phyloP scores from a whole-genome alignment of 2,888 invertebrate genomes.

The Tortrix viridana region DNA sequence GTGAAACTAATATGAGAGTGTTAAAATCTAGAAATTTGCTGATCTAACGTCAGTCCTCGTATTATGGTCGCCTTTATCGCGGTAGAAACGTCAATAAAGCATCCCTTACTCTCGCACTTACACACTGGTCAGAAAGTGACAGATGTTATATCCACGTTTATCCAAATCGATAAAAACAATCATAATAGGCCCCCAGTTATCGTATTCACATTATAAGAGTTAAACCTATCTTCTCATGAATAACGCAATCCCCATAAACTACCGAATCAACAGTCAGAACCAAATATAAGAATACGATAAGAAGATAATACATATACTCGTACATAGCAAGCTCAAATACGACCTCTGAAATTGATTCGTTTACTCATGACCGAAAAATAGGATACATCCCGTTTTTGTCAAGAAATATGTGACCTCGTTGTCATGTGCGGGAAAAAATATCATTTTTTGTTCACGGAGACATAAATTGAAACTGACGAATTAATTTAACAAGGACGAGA shows the following conservation, averaged over 20 bases:
- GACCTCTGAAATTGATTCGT: conserved; percentile 22
- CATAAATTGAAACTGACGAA: conserved; percentile 32
- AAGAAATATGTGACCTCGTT: conserved; percentile 22
- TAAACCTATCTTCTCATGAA: background rate
- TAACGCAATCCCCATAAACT: conserved; percentile 1
- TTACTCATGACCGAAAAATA: conserved; percentile 25
- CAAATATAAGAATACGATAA: conserved; percentile 1
- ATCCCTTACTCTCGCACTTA: no score
- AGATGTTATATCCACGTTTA: no score
- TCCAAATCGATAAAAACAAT: no score
- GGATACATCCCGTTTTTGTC: conserved; percentile 17
- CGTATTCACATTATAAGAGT: background rate
- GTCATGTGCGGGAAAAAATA: conserved; percentile 12
- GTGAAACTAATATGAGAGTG: no score
- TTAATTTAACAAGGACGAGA: conserved; percentile 16
- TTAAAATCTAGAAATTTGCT: no score
- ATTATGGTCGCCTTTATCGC: no score
- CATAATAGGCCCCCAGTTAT: background rate
- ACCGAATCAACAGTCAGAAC: background rate
- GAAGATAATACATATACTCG: conserved; percentile 14
- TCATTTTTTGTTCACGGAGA: conserved; percentile 26
- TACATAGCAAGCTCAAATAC: conserved; percentile 2
- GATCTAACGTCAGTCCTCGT: no score
- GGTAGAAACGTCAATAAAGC: no score
- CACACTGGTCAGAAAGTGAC: no score